Conservation (phyloP, 2,797 vertebrate species). For the Gephyroberyx darwinii region DNA sequence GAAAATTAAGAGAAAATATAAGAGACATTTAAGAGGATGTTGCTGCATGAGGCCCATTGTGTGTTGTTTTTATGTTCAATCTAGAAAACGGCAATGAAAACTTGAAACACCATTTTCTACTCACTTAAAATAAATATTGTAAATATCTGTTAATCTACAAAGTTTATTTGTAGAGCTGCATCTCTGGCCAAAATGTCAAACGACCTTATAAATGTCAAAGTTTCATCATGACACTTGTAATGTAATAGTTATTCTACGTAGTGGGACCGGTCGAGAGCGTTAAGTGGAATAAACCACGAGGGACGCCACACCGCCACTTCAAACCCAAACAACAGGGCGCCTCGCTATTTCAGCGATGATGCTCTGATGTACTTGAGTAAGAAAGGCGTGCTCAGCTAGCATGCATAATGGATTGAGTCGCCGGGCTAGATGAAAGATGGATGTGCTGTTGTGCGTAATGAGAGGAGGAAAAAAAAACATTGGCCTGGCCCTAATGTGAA, state of each 20-base stretch:
- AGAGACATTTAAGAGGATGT: too few relatives aligned
- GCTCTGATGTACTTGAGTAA: slow-evolving; percentile 58
- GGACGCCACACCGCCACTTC: slow-evolving; percentile 18
- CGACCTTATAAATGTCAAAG: not conserved
- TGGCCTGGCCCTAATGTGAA: slow-evolving; percentile 63
- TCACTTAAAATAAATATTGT: too few relatives aligned
- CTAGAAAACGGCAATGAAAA: too few relatives aligned
- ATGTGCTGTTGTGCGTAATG: slow-evolving; percentile 56
- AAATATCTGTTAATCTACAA: too few relatives aligned
- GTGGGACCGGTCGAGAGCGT: not conserved
- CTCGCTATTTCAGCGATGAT: slow-evolving; percentile 25
- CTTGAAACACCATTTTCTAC: too few relatives aligned
- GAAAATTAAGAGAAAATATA: too few relatives aligned
- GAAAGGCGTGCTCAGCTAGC: slow-evolving; percentile 59
- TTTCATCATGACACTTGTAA: not conserved
- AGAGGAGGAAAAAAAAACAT: slow-evolving; percentile 56
- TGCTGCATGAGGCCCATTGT: too few relatives aligned
- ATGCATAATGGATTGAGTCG: slow-evolving; percentile 76
- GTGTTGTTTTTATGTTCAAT: too few relatives aligned
- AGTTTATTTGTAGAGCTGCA: too few relatives aligned
- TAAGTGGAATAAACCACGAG: slow-evolving; percentile 1
- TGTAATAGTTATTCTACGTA: too few relatives aligned
- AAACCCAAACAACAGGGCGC: slow-evolving; percentile 38
- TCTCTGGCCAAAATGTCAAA: too few relatives aligned
- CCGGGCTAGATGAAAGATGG: slow-evolving; percentile 66